Percentiles rank a stretch among this genome's conserved stretches.
Evolutionary conservation across 2,888 invertebrate genomes (phyloP).

Genomic region (Drosophila nigritarsus): DNA sequence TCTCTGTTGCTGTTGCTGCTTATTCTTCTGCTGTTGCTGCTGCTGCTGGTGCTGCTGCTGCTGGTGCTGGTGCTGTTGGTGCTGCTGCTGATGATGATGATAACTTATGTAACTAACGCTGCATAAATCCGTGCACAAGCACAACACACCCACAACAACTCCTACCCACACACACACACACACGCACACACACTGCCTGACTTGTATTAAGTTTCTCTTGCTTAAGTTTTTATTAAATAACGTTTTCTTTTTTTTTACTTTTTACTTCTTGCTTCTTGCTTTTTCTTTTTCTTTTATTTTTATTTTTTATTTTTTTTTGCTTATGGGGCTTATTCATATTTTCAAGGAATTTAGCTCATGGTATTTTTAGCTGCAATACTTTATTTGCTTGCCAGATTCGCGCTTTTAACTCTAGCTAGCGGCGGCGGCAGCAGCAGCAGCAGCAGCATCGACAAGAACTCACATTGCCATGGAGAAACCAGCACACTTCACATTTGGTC

Average conservation of each 20-base stretch:
- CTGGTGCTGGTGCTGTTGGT: conserved; percentile 44
- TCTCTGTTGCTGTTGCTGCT: conserved; percentile 36
- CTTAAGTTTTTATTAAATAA: conserved; percentile 63
- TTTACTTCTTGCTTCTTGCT: conserved; percentile 8
- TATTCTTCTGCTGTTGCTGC: conserved; percentile 20
- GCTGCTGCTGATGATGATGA: conserved; percentile 63
- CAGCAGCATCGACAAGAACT: conserved; percentile 37
- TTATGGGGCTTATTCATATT: conserved; percentile 27
- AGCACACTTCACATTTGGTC: conserved; percentile 53
- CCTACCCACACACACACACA: conserved; percentile 2
- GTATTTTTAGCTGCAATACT: conserved; percentile 17
- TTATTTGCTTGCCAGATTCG: conserved; percentile 17
- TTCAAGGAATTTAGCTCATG: conserved; percentile 26
- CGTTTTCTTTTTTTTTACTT: conserved; percentile 50
- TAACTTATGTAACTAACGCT: conserved; percentile 79
- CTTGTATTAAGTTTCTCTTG: conserved; percentile 37
- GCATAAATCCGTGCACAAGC: conserved; percentile 73
- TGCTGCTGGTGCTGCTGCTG: conserved; percentile 47
- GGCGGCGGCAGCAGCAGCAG: conserved; percentile 38
- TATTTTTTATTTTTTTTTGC: neutral
- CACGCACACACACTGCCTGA: conserved; percentile 4
- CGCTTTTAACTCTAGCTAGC: conserved; percentile 50
- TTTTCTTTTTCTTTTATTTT: conserved; percentile 4
- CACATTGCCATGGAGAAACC: conserved; percentile 34
- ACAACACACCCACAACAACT: conserved; percentile 16